These are phyloP conservation scores for Anneissia japonica DNA, from an alignment of 35 echinoderm and acorn worm species.

Conservation along the genomic window DNA sequence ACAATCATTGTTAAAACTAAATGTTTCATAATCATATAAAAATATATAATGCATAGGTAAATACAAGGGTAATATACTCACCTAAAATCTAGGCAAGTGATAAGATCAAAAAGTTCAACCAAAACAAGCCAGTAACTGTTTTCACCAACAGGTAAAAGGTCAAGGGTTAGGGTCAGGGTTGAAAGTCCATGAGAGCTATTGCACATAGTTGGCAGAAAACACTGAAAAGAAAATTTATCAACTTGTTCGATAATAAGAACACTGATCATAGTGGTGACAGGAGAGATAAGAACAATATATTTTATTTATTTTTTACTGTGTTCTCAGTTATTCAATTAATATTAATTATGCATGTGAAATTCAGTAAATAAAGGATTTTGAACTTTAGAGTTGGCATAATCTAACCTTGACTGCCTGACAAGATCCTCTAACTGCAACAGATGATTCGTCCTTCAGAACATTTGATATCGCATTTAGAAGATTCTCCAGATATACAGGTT, in stretches of 20 bases:
- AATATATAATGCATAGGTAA: too few relatives aligned
- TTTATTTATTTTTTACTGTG: too few relatives aligned
- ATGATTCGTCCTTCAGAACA: constrained; percentile 66
- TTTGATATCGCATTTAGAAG: constrained; percentile 53
- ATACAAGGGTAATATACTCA: too few relatives aligned
- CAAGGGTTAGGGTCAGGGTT: constrained; percentile 64
- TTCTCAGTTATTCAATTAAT: too few relatives aligned
- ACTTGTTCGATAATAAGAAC: too few relatives aligned
- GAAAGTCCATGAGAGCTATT: constrained; percentile 70
- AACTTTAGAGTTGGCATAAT: too few relatives aligned
- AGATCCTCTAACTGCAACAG: constrained; percentile 62
- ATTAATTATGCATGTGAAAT: too few relatives aligned
- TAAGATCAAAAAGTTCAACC: constrained; percentile 81
- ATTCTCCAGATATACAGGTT: constrained; percentile 60
- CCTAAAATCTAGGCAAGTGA: constrained; percentile 75
- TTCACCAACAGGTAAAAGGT: constrained; percentile 57
- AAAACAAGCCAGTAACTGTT: constrained; percentile 92
- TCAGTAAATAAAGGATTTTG: too few relatives aligned
- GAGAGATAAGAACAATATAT: too few relatives aligned
- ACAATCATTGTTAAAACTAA: too few relatives aligned
- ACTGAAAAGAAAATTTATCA: constrained; percentile 42
- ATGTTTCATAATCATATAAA: too few relatives aligned
- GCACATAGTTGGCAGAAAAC: constrained; percentile 71
- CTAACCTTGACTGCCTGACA: constrained; percentile 84
- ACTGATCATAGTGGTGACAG: too few relatives aligned